Conservation (phyloP, 2,888 invertebrate genomes). For the Morpho helenor region DNA sequence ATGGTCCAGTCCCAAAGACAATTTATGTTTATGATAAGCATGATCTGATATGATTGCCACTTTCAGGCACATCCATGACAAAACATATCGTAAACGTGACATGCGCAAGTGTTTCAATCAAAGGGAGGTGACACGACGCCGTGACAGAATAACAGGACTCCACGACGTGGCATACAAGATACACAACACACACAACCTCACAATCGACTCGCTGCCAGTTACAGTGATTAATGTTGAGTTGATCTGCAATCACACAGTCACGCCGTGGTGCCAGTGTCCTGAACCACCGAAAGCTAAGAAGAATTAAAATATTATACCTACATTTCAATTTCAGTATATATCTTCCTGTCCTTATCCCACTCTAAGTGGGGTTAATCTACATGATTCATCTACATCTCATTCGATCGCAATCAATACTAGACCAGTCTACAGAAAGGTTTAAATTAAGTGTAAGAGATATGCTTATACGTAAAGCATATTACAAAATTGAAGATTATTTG, state of each 20-base stretch:
- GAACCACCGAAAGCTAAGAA: conserved; percentile 53
- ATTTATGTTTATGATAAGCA: no score
- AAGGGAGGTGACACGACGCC: conserved; percentile 89
- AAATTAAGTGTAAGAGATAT: no score
- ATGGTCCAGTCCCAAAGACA: no score
- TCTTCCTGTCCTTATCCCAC: no score
- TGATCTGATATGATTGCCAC: not conserved
- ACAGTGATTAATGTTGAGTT: conserved; percentile 91
- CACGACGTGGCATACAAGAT: conserved; percentile 88
- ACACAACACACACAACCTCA: conserved; percentile 80
- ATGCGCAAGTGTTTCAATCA: conserved; percentile 95
- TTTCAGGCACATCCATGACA: conserved; percentile 92
- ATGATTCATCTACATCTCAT: no score
- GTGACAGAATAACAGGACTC: conserved; percentile 93
- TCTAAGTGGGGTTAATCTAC: no score
- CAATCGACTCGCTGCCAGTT: conserved; percentile 84
- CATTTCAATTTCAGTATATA: no score
- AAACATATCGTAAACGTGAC: conserved; percentile 90
- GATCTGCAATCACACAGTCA: conserved; percentile 86
- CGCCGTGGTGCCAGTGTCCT: conserved; percentile 96
- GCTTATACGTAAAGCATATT: no score
- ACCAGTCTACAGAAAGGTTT: no score
- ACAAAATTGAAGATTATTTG: no score
- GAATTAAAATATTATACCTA: conserved; percentile 8
- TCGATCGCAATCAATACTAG: no score